Percentiles rank a stretch among this genome's conserved stretches.
Conservation (phyloP, 2,888 invertebrate genomes). For the Dynastes hyllus region DNA sequence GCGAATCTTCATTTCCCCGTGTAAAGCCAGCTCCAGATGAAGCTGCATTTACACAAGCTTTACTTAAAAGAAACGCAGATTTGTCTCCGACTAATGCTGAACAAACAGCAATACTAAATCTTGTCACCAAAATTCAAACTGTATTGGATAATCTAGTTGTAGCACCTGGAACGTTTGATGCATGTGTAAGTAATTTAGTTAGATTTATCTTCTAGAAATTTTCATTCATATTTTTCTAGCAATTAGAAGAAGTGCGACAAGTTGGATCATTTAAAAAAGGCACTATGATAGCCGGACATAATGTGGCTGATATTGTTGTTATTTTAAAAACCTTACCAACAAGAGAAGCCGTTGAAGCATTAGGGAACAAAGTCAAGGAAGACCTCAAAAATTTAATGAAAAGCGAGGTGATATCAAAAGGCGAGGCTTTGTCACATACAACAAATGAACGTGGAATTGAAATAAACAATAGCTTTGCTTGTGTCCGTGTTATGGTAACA, state of each 20-base stretch:
- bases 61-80: conserved; percentile 93
- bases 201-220: background rate
- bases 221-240: conserved; percentile 72
- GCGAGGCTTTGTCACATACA: conserved; percentile 74
- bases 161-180: conserved; percentile 94
- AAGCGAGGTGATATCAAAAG: conserved; percentile 77
- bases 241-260: conserved; percentile 95
- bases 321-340: conserved; percentile 97
- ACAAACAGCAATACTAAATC: conserved; percentile 92
- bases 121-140: conserved; percentile 96
- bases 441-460: conserved; percentile 90
- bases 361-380: conserved; percentile 90
- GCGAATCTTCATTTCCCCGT: conserved; percentile 92
- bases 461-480: conserved; percentile 87
- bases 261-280: conserved; percentile 99
- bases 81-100: conserved; percentile 93
- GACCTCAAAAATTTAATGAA: conserved; percentile 87
- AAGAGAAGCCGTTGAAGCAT: conserved; percentile 93
- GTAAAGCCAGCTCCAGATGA: conserved; percentile 90
- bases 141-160: conserved; percentile 96
- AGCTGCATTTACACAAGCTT: conserved; percentile 88
- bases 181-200: conserved; percentile 84
- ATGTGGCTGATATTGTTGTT: conserved; percentile 96
- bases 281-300: conserved; percentile 96
- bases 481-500: conserved; percentile 92